Evolutionary conservation across 1,140 invertebrate species (phyloP).

Genomic region (Bombyx mandarina): DNA sequence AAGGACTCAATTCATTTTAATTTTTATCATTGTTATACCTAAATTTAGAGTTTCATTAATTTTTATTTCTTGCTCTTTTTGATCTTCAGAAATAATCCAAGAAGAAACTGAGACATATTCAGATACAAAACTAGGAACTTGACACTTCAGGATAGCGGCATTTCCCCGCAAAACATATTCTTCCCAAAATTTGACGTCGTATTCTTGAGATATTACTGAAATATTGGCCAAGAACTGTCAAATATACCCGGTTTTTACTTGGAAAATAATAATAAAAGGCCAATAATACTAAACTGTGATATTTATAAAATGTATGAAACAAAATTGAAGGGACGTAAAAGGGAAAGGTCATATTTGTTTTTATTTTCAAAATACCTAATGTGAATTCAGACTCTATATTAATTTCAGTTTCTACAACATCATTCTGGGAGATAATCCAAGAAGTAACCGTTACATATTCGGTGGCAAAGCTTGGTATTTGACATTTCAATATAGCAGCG

Average conservation of each 20-base stretch:
- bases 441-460: conserved; percentile 85
- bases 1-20: conserved; percentile 9
- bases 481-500: conserved; percentile 87
- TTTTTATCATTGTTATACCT: conserved; percentile 26
- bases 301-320: background rate
- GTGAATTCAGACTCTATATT: conserved; percentile 48
- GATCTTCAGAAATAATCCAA: conserved; percentile 78
- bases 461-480: conserved; percentile 88
- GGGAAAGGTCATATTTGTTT: conserved; percentile 8
- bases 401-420: conserved; percentile 44
- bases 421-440: conserved; percentile 85
- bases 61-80: conserved; percentile 57
- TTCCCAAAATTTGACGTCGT: conserved; percentile 89
- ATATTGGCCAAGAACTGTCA: background rate
- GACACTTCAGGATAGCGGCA: conserved; percentile 89
- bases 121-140: conserved; percentile 89
- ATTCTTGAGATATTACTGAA: conserved; percentile 88
- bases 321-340: conserved; percentile 5
- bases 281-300: too few species aligned
- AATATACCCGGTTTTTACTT: too few species aligned
- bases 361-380: conserved; percentile 39
- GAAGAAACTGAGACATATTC: conserved; percentile 85
- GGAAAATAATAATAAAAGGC: too few species aligned
- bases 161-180: conserved; percentile 90
- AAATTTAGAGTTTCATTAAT: conserved; percentile 37